Evolutionary conservation across 2,888 invertebrate species (phyloP).

Genomic region (Acleris sparsana): DNA sequence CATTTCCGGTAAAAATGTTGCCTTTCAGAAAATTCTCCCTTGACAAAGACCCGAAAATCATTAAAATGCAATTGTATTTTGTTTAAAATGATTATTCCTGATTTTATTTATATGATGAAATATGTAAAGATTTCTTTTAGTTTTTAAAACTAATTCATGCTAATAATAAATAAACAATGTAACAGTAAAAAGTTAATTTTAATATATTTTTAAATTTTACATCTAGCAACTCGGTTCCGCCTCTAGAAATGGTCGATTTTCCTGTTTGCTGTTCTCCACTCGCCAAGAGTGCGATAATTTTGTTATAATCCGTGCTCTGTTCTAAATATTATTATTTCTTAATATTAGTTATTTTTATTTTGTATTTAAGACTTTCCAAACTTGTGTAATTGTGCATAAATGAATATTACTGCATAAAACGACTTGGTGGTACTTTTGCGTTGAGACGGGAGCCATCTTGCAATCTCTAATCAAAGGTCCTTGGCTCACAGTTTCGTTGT

Average conservation of each 20-base stretch:
- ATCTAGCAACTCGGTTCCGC: conserved; percentile 58
- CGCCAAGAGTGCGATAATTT: conserved; percentile 76
- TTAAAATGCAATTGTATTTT: conserved; percentile 23
- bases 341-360: conserved; percentile 79
- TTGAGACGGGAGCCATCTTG: conserved; percentile 93
- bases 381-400: conserved; percentile 59
- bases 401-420: conserved; percentile 77
- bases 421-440: conserved; percentile 89
- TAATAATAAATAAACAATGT: conserved; percentile 2
- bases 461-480: conserved; percentile 94
- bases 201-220: conserved; percentile 33
- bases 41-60: conserved; percentile 4
- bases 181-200: neutral
- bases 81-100: neutral
- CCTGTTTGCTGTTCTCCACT: conserved; percentile 81
- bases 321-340: conserved; percentile 71
- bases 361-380: conserved; percentile 68
- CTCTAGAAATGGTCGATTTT: conserved; percentile 80
- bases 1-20: conserved; percentile 65
- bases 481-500: conserved; percentile 92
- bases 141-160: neutral
- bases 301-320: conserved; percentile 68
- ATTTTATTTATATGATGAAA: neutral
- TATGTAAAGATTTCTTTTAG: conserved; percentile 34
- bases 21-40: conserved; percentile 41